These are phyloP conservation scores for Grammatotria lemairii DNA, from an alignment of 2,113 vertebrate genomes.

Conservation along the genomic window DNA sequence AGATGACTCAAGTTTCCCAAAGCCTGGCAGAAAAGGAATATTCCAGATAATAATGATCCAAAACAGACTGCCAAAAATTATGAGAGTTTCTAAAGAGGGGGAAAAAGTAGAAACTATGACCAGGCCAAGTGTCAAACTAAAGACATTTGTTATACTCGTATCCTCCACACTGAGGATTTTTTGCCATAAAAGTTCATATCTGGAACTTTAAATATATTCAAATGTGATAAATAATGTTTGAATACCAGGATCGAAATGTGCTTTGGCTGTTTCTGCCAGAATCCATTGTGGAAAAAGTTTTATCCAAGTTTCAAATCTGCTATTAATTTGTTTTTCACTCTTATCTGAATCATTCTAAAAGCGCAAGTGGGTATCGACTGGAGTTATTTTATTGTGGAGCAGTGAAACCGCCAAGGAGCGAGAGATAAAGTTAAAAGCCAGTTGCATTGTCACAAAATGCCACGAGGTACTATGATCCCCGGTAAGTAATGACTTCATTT, in stretches of 20 bases:
- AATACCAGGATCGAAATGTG: not conserved
- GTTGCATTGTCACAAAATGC: constrained; percentile 34
- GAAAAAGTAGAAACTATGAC: not conserved
- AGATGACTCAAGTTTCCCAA: not conserved
- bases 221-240: not conserved
- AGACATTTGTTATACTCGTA: not conserved
- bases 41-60: not conserved
- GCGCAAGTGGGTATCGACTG: not conserved
- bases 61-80: not conserved
- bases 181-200: not conserved
- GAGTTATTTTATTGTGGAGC: constrained; percentile 18
- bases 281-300: not conserved
- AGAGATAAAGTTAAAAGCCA: not conserved
- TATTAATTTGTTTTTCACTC: not conserved
- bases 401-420: not conserved
- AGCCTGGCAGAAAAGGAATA: not conserved
- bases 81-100: not conserved
- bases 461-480: constrained; percentile 2
- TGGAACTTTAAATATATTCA: not conserved
- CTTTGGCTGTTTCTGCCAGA: not conserved
- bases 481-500: constrained; percentile 12
- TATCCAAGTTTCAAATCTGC: not conserved
- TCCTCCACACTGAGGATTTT: not conserved
- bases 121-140: not conserved
- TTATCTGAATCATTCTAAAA: constrained; percentile 10